Base-by-base conservation (phyloP, 2,113 vertebrate species). In the Platysteira castanea region DNA sequence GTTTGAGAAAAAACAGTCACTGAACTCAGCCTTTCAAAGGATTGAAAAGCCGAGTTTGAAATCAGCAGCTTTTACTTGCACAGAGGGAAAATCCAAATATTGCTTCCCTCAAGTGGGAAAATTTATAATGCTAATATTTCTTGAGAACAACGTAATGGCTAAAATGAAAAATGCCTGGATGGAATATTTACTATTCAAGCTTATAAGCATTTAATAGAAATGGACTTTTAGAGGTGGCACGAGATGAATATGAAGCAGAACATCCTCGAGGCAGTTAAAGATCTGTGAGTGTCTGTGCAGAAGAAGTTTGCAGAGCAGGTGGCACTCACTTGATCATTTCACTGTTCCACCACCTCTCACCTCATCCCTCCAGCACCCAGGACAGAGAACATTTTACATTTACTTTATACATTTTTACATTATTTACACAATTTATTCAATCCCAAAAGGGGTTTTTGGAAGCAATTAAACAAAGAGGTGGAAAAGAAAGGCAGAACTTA, bases 401-500 rank as follows among this genome's bases (percentile, higher is more conserved):
- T 26, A 39, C 28, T 64, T 63, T 1, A 6, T 0, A 4, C 6
- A 46, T 46, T 53, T 71, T 53, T 3, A 11, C 39, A 11, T 14
- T 9, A 39, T 10, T 46, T 33, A 7, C 2, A 11, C 7, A 1
- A 3, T 4, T 37, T 35, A 2, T 21, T 42, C 56, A 44, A 1
- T 6, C 56, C 37, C 60, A 17, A 12, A 0, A 7, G 10, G 23
- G 60, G 23, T 24, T 74, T 88, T 50, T n/a, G 35, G 37, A 47
- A 79, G 18, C 37, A 13, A 19, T 3, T 33, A 59, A 77, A 12
- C 33, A 17, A 13, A 31, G 21, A 39, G 46, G 12, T 17, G 31
- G 64, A 53, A 75, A 77, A 12, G 31, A 33, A 69, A 78, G 27
- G 35, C 33, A 79, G 67, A 4, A 12, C 99, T 99, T 97, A 99